These are phyloP conservation scores for Cacatua alba DNA, from an alignment of 2,113 vertebrate species.

Conservation along the genomic window DNA sequence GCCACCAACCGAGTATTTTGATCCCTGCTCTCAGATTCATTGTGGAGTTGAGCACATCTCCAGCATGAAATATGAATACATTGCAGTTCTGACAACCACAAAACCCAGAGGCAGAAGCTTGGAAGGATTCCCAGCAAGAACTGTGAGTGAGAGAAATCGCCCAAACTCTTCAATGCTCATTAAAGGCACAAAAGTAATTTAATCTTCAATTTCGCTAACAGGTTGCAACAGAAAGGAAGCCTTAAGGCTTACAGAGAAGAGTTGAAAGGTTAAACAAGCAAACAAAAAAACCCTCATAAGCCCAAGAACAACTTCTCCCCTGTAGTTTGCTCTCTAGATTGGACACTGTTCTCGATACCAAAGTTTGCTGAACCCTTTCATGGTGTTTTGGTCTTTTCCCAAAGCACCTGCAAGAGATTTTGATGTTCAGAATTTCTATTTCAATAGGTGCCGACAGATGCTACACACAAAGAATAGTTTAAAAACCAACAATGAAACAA, in stretches of 20 bases:
- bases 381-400: not conserved
- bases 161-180: not conserved
- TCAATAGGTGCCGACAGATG: not conserved
- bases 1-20: slow-evolving; percentile 8
- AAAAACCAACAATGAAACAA: not conserved
- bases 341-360: fast-evolving
- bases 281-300: not conserved
- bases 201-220: not conserved
- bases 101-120: slow-evolving; percentile 20
- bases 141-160: not conserved
- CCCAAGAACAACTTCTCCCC: not conserved
- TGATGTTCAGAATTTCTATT: not conserved
- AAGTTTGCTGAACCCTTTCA: not conserved
- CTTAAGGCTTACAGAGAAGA: not conserved
- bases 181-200: not conserved
- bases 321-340: not conserved
- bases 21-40: not conserved
- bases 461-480: not conserved
- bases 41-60: slow-evolving; percentile 22
- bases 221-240: not conserved
- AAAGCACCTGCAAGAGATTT: not conserved
- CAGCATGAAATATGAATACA: slow-evolving; percentile 1
- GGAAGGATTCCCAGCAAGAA: slow-evolving; percentile 7
- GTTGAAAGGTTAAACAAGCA: not conserved
- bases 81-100: slow-evolving; percentile 11